These are phyloP conservation scores for Clinocottus analis DNA, from an alignment of 2,113 vertebrate genomes.

Conservation along the genomic window DNA sequence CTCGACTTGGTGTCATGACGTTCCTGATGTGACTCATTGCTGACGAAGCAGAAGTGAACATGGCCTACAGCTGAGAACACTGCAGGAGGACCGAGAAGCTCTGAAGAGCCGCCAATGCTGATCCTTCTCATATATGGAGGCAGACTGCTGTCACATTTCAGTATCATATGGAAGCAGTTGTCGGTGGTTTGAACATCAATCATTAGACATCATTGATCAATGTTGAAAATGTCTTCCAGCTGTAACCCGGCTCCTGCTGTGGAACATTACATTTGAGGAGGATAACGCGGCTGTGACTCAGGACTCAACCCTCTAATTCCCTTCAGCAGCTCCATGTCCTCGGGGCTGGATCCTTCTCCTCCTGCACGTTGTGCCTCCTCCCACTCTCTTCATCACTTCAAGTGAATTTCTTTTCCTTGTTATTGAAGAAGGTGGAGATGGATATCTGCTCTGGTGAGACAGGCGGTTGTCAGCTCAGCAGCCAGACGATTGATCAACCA, in stretches of 20 bases:
- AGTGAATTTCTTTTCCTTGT: not conserved
- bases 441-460: conserved; percentile 22
- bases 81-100: conserved; percentile 14
- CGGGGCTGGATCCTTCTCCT: conserved; percentile 22
- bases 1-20: conserved; percentile 44
- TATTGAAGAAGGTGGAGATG: conserved; percentile 7
- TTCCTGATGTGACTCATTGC: conserved; percentile 61
- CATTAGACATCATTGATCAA: not conserved
- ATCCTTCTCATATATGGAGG: conserved; percentile 27
- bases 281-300: conserved; percentile 72
- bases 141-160: not conserved
- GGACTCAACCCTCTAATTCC: conserved; percentile 71
- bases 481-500: too few relatives aligned
- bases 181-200: not conserved
- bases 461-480: too few relatives aligned
- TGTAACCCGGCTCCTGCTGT: not conserved
- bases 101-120: conserved; percentile 27
- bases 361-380: not conserved
- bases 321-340: conserved; percentile 52
- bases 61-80: not conserved
- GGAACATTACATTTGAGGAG: conserved; percentile 34
- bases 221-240: conserved; percentile 25
- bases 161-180: not conserved
- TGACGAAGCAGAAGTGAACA: conserved; percentile 27
- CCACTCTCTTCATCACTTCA: not conserved